These are phyloP conservation scores for Bucorvus abyssinicus DNA, from an alignment of 2,797 vertebrate species.

Conservation along the genomic window DNA sequence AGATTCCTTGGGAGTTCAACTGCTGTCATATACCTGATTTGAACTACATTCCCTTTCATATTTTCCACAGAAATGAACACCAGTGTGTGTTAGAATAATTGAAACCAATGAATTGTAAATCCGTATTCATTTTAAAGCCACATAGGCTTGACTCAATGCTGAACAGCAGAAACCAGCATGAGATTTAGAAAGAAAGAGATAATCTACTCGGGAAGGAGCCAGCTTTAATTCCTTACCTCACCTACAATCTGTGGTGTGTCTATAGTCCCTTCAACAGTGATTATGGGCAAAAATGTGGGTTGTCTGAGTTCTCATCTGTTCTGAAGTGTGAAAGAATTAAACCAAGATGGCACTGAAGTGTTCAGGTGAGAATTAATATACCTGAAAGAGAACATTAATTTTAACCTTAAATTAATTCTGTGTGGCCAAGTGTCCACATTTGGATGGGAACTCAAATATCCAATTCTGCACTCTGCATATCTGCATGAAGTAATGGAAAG, in stretches of 20 bases:
- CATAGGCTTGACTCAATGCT: not conserved
- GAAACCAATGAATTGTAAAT: constrained; percentile 52
- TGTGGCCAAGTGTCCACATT: not conserved
- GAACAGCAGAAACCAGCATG: not conserved
- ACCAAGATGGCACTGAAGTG: not conserved
- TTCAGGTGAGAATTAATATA: not conserved
- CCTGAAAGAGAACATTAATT: not conserved
- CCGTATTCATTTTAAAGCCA: not conserved
- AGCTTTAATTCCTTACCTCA: not conserved
- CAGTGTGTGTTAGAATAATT: constrained; percentile 23
- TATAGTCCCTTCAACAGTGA: not conserved
- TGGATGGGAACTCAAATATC: not conserved
- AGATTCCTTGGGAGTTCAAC: constrained; percentile 61
- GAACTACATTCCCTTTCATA: constrained; percentile 5
- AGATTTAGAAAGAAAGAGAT: not conserved
- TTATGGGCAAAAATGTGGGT: not conserved
- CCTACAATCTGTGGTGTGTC: not conserved
- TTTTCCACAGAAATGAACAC: constrained; percentile 16
- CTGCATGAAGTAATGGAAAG: not conserved
- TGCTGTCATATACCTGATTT: constrained; percentile 33
- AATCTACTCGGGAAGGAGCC: not conserved
- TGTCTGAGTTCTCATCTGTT: not conserved
- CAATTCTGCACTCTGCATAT: not conserved
- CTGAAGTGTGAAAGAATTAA: not conserved
- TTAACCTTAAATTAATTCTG: not conserved